phyloP scores from a whole-genome alignment of 2,113 vertebrate species.

The Chroicocephalus ridibundus region DNA sequence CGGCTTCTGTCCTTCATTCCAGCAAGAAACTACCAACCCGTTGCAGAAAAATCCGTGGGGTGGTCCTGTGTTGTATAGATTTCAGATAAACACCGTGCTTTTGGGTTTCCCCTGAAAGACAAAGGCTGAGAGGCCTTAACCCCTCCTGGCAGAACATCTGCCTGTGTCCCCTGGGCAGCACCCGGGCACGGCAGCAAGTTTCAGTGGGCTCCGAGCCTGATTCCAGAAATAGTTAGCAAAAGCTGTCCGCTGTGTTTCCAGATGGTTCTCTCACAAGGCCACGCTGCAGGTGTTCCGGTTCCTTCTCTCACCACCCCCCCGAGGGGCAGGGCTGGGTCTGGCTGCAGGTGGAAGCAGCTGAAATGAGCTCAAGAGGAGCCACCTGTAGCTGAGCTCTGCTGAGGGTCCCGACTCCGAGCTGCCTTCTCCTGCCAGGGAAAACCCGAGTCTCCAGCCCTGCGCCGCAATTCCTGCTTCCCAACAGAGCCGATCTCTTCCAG shows the following conservation, averaged over 20 bases:
- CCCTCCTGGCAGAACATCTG: not conserved
- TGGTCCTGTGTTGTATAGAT: too few relatives aligned
- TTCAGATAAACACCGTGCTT: not conserved
- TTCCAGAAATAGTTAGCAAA: not conserved
- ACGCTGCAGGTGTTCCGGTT: not conserved
- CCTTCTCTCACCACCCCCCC: rapidly evolving
- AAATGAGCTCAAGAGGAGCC: not conserved
- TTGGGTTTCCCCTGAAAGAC: not conserved
- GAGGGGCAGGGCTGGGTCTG: not conserved
- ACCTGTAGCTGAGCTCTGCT: not conserved
- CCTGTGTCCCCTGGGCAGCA: rapidly evolving
- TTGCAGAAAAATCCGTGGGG: rapidly evolving
- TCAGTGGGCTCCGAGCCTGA: not conserved
- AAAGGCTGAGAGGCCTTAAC: not conserved
- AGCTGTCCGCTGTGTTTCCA: rapidly evolving
- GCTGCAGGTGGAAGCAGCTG: not conserved
- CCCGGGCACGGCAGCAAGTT: not conserved
- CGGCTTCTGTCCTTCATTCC: not conserved
- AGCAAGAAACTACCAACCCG: rapidly evolving
- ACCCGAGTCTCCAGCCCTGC: not conserved
- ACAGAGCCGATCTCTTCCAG: rapidly evolving
- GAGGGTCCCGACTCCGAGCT: not conserved
- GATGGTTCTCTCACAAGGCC: not conserved
- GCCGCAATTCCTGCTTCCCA: not conserved
- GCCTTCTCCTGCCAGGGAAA: not conserved